phyloP scores from a whole-genome alignment of 2,888 invertebrate species.

The Agrotis segetum region DNA sequence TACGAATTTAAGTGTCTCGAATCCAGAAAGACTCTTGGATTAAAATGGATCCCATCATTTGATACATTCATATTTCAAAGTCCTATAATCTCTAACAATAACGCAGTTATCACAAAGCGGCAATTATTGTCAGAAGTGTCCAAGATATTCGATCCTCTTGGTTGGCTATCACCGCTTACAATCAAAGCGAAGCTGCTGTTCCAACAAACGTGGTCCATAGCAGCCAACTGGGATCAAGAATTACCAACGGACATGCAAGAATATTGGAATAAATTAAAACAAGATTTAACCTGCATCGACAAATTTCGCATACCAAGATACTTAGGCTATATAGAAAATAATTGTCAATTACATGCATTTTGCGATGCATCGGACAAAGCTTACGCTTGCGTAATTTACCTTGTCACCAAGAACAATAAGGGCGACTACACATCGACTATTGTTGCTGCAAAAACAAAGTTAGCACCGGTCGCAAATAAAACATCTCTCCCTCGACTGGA shows the following conservation, averaged over 20 bases:
- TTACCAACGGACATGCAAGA: too few species aligned
- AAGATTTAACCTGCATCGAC: too few species aligned
- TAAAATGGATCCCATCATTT: neutral
- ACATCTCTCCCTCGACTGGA: constrained; percentile 7
- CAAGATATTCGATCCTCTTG: too few species aligned
- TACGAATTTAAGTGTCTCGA: constrained; percentile 6
- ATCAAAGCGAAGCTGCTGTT: too few species aligned
- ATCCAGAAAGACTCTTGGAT: constrained; percentile 12
- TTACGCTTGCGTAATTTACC: constrained; percentile 7
- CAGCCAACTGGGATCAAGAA: too few species aligned
- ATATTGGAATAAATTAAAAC: too few species aligned
- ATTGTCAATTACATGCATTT: constrained; percentile 3
- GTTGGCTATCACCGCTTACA: too few species aligned
- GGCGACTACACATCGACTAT: neutral
- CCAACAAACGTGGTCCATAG: too few species aligned
- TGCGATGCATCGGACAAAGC: constrained; percentile 1
- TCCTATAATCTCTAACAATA: neutral
- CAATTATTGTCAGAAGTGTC: too few species aligned
- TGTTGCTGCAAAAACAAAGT: neutral
- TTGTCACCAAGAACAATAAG: neutral
- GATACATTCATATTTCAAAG: neutral
- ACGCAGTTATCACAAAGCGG: too few species aligned
- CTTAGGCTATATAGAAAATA: too few species aligned
- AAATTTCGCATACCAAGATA: too few species aligned
- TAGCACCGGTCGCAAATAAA: neutral